These are phyloP conservation scores for Maniola hyperantus DNA, from an alignment of 2,888 invertebrate species.

Conservation along the genomic window DNA sequence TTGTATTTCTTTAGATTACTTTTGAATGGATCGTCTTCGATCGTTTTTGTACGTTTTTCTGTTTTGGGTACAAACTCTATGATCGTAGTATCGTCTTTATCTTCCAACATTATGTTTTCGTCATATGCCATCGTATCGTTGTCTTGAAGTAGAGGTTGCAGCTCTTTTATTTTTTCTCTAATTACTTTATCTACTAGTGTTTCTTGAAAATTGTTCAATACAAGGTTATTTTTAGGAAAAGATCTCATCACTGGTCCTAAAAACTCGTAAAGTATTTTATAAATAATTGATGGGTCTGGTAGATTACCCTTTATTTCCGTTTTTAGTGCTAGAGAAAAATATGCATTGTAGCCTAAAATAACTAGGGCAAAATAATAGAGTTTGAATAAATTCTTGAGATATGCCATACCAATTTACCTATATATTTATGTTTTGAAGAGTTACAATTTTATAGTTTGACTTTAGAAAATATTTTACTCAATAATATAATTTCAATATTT, in stretches of 20 bases:
- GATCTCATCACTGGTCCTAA: slow-evolving; percentile 48
- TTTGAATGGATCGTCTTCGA: slow-evolving; percentile 41
- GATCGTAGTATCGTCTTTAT: slow-evolving; percentile 56
- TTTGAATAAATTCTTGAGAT: background rate
- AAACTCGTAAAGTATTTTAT: slow-evolving; percentile 48
- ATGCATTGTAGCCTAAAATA: background rate
- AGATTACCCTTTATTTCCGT: slow-evolving; percentile 29
- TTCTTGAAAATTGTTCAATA: slow-evolving; percentile 33
- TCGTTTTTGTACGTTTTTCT: slow-evolving; percentile 18
- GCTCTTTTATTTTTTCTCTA: slow-evolving; percentile 48
- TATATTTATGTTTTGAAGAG: background rate
- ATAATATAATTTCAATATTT: background rate
- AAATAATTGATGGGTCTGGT: slow-evolving; percentile 42
- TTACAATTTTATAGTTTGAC: background rate
- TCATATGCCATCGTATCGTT: slow-evolving; percentile 38
- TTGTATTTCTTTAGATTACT: slow-evolving; percentile 54
- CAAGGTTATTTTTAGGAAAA: slow-evolving; percentile 12
- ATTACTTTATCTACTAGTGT: slow-evolving; percentile 48
- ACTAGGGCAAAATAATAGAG: slow-evolving; percentile 1
- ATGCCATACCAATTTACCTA: slow-evolving; percentile 2
- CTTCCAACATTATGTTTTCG: slow-evolving; percentile 46
- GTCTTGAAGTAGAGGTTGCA: slow-evolving; percentile 55
- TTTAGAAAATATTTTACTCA: background rate
- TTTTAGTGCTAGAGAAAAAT: background rate
- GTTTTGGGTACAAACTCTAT: slow-evolving; percentile 53